These are phyloP conservation scores for Potamilus streckersoni DNA, from an alignment of 1,140 invertebrate genomes.

Conservation along the genomic window DNA sequence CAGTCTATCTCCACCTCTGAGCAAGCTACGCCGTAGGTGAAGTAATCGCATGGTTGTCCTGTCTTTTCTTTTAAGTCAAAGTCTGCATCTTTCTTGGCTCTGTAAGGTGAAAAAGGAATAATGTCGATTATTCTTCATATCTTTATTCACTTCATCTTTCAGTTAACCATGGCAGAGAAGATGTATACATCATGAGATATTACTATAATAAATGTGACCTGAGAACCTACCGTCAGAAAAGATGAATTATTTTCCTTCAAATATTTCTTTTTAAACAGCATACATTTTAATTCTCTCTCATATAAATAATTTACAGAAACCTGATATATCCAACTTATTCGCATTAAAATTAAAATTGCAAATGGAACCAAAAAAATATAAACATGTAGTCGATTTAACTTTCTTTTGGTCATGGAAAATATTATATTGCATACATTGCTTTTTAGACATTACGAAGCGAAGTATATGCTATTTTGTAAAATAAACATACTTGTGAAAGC, in stretches of 20 bases:
- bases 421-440: not conserved
- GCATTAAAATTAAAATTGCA: too few species aligned
- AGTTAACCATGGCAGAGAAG: too few species aligned
- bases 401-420: not conserved
- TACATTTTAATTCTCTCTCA: too few species aligned
- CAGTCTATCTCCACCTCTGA: constrained; percentile 20
- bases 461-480: not conserved
- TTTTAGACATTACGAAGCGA: not conserved
- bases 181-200: too few species aligned
- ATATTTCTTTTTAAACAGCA: too few species aligned
- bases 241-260: too few species aligned
- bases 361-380: not conserved
- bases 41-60: constrained; percentile 2
- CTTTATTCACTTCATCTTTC: too few species aligned
- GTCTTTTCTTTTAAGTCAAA: constrained; percentile 1
- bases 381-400: not conserved
- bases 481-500: constrained; percentile 8
- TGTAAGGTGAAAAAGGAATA: not conserved
- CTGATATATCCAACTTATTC: too few species aligned
- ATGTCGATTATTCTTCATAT: not conserved
- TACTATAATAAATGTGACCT: too few species aligned
- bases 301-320: too few species aligned
- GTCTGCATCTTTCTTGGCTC: not conserved
- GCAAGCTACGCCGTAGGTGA: not conserved
- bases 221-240: too few species aligned